Evolutionary conservation across 2,797 vertebrate genomes (phyloP).

Genomic region (Salmo trutta): DNA sequence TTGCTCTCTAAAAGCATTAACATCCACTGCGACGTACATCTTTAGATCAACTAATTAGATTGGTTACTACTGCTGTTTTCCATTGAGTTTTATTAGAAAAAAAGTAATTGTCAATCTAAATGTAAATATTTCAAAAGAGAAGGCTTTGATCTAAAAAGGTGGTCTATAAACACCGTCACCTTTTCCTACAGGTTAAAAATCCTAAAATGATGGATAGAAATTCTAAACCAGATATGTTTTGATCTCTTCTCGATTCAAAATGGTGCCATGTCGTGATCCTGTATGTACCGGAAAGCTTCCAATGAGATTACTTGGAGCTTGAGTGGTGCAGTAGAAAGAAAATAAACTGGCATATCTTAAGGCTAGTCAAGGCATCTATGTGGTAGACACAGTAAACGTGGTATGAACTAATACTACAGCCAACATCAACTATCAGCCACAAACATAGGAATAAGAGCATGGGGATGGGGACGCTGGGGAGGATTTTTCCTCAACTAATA

Average conservation of each 20-base stretch:
- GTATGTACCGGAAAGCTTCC: constrained; percentile 10
- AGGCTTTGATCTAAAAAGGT: constrained; percentile 46
- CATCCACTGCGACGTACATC: background rate
- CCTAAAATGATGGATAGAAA: constrained; percentile 40
- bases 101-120: constrained; percentile 3
- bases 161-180: constrained; percentile 6
- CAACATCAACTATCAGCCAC: background rate
- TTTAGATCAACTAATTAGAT: background rate
- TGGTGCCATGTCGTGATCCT: background rate
- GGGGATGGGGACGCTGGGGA: too few species aligned
- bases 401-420: background rate
- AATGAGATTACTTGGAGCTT: constrained; percentile 53
- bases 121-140: constrained; percentile 33
- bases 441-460: background rate
- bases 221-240: constrained; percentile 42
- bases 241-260: background rate
- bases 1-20: background rate
- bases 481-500: background rate
- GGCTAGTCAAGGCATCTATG: constrained; percentile 41
- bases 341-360: constrained; percentile 25
- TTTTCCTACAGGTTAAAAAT: constrained; percentile 40
- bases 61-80: background rate
- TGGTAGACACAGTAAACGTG: constrained; percentile 19
- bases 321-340: constrained; percentile 50
- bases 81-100: background rate